Evolutionary conservation across 1,140 invertebrate species (phyloP).

Genomic region (Pentalonia nigronervosa): DNA sequence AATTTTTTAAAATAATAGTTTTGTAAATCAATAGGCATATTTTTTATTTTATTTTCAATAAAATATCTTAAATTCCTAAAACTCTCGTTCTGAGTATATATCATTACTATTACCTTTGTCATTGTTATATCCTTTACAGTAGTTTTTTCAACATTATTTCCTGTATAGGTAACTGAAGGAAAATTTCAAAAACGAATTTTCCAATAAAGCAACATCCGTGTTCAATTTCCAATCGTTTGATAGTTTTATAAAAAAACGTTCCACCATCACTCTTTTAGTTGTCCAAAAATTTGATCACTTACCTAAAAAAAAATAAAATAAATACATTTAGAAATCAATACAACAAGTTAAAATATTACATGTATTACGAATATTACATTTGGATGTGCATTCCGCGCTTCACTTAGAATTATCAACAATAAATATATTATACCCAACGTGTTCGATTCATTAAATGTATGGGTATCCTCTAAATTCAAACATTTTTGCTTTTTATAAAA

Average conservation of each 20-base stretch:
- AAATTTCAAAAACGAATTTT: neutral
- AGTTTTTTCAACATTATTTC: conserved; percentile 1
- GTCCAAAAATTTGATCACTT: neutral
- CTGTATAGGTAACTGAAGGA: neutral
- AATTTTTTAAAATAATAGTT: no score
- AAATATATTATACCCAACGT: neutral
- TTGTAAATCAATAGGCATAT: no score
- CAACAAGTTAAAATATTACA: neutral
- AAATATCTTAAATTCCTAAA: neutral
- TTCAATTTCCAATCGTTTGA: neutral
- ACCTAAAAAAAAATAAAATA: neutral
- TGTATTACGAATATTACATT: neutral
- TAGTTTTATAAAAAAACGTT: neutral
- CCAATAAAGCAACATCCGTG: neutral
- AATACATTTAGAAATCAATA: neutral
- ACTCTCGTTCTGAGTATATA: neutral
- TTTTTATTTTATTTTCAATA: neutral
- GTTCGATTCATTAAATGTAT: neutral
- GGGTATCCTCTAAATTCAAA: neutral
- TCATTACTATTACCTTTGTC: neutral
- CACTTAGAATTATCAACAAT: neutral
- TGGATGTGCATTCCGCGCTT: accelerated
- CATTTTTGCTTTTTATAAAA: neutral
- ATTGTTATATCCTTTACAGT: neutral
- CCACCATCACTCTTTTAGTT: neutral